Base-by-base conservation (phyloP, 1,140 invertebrate species). In the Drosophila parvula region DNA sequence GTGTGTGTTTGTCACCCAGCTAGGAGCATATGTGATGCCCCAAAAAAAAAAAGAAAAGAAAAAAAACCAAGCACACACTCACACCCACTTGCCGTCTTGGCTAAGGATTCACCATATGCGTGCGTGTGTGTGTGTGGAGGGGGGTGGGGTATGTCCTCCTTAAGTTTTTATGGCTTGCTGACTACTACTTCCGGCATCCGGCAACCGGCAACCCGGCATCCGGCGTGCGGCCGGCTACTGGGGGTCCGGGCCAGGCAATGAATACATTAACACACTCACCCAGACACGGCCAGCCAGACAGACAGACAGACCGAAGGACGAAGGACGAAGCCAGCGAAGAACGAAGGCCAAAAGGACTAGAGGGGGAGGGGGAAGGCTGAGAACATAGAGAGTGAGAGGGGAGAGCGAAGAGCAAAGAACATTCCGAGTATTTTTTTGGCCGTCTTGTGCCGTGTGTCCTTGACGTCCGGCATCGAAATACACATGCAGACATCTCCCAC, bases 151-250 rank as follows among this genome's bases (percentile, higher is more conserved):
- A 30, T 60, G 61, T 74, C 79, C 67, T 84, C 73, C 80, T 89
- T 89, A 89, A 89, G 84, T 89, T 89, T 89, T 89, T 89, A 89
- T 89, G 74, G 85, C 84, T 88, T 89, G 81, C 81, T 89, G 84
- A 89, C 84, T 89, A 89, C 84, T 89, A 89, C 84, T 89, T 88
- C 84, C 85, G 84, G 84, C 63, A 77, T 76, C 74, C 53, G 71
- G 71, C 71, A 48, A 34, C 30, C 36, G 51, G 64, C 40, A 28
- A 47, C 48, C 43, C 43, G 62, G 53, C 34, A 32, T 43, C 34
- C 43, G 60, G 59, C 30, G 28, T 74, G 48, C 53, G 62, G 50
- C 62, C 55, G 45, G 30, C 30, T 30, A 8, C 30, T 30, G 7
- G 44, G 40, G 9, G 14, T 12, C 43, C 77, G 69, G 50, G 48